These are phyloP conservation scores for Ochlodes sylvanus DNA, from an alignment of 2,888 invertebrate genomes.

Conservation along the genomic window DNA sequence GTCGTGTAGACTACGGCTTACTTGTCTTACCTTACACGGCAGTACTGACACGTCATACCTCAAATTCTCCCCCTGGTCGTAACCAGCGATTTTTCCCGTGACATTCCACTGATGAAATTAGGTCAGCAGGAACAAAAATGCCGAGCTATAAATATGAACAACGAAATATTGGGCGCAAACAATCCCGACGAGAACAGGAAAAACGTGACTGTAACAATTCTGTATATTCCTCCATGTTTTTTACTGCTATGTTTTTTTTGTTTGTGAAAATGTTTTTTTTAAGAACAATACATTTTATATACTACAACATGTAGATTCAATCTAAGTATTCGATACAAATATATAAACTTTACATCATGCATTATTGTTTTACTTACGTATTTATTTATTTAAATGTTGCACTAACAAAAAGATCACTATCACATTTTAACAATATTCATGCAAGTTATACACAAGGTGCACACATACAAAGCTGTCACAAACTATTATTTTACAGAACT, in stretches of 20 bases:
- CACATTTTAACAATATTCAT: too few relatives aligned
- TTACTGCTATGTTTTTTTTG: slow-evolving; percentile 29
- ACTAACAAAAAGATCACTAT: too few relatives aligned
- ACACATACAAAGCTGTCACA: too few relatives aligned
- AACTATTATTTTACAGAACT: too few relatives aligned
- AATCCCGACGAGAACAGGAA: slow-evolving; percentile 32
- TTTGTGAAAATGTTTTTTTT: slow-evolving; percentile 14
- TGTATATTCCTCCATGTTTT: slow-evolving; percentile 29
- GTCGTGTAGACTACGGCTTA: not conserved
- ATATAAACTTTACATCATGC: too few relatives aligned
- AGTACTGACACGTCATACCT: slow-evolving; percentile 23
- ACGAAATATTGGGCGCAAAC: slow-evolving; percentile 39
- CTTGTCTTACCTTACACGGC: slow-evolving; percentile 19
- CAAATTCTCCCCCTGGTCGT: slow-evolving; percentile 20
- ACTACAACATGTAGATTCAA: not conserved
- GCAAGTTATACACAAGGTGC: too few relatives aligned
- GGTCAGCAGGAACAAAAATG: slow-evolving; percentile 60
- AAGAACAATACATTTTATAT: not conserved
- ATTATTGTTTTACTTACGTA: too few relatives aligned
- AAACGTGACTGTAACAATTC: slow-evolving; percentile 36
- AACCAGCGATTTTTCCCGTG: slow-evolving; percentile 55
- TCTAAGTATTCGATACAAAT: too few relatives aligned
- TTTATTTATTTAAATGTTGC: too few relatives aligned
- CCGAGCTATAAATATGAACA: slow-evolving; percentile 44
- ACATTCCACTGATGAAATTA: slow-evolving; percentile 70